Evolutionary conservation across 1,140 invertebrate species (phyloP), one percentile per base, ranked within the genome.

Genomic region (Druon quercuslanigerum): DNA sequence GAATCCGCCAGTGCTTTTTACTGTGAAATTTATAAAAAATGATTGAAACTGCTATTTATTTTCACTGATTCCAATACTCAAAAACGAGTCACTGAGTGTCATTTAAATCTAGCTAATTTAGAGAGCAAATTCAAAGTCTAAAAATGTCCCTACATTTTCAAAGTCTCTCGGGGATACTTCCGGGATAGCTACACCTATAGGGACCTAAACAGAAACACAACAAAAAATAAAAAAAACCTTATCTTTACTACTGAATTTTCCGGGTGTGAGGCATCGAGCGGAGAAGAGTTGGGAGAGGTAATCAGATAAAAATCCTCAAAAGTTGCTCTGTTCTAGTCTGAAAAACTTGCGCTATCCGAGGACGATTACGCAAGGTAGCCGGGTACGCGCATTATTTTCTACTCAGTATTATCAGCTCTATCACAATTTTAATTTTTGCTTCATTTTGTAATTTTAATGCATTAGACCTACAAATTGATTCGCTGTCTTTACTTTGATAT

Each of bases 221-320:
- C n/a, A 46, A 66, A 66, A 66, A 14, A 54, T 54, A 40, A 33
- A 40, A 40, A 66, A 66, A 14, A 46, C 16, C 25, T 33, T 66
- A 66, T 66, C 60, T 25, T 25, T 14, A 66, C 25, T 66, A 66
- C 25, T 66, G 20, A 66, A 66, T 40, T 66, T 66, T 12, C 60
- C 13, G 60, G 60, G 60, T 16, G 60, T 66, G 73, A 52, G 66
- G 54, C 82, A 79, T 81, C 76, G 46, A 72, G 77, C 14, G 50
- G 73, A 51, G 56, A 52, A 73, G 33, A 54, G 54, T 51, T 12
- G 8, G 33, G 46, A 51, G 50, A 60, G 74, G 50, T 74, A 71
- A 86, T 85, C 84, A 78, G 85, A 86, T 85, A 81, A 84, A 79
- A 78, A 77, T n/a, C 78, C 78, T 86, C 85, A 82, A 84, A 86